Evolutionary conservation across 1,140 invertebrate species (phyloP).

Genomic region (Rhynchophorus ferrugineus): DNA sequence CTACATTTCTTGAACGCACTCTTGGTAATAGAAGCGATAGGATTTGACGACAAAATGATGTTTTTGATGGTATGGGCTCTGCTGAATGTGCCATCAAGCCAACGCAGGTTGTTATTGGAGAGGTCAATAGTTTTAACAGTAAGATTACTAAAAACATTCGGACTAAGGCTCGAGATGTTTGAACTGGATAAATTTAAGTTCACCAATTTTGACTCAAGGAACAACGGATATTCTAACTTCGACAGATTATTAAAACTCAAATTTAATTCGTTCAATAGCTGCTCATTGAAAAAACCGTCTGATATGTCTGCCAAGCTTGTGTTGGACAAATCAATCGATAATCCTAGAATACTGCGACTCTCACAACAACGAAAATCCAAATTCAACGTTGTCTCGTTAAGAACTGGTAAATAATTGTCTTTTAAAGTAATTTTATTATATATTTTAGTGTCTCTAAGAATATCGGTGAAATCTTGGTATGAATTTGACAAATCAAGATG

Average conservation of each 20-base stretch:
- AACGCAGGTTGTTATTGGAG: conserved; percentile 6
- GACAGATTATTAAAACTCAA: conserved; percentile 11
- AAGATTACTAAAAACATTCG: conserved; percentile 2
- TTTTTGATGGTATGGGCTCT: neutral
- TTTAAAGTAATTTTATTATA: neutral
- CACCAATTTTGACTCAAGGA: neutral
- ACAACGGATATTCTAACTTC: neutral
- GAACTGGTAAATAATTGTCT: neutral
- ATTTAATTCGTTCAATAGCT: neutral
- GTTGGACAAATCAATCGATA: conserved; percentile 3
- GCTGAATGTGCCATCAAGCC: neutral
- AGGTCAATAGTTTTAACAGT: conserved; percentile 2
- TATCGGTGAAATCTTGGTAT: neutral
- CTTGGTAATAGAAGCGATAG: neutral
- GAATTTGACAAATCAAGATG: conserved; percentile 6
- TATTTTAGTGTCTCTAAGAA: neutral
- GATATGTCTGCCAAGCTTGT: conserved; percentile 1
- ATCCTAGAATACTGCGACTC: neutral
- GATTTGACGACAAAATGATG: neutral
- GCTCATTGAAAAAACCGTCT: neutral
- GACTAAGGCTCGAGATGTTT: neutral
- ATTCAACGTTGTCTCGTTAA: neutral
- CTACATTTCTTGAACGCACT: conserved; percentile 5
- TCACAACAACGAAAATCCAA: too few relatives aligned
- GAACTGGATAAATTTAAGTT: conserved; percentile 2